Conservation (phyloP, 2,113 vertebrate species). For the Callithrix jacchus region DNA sequence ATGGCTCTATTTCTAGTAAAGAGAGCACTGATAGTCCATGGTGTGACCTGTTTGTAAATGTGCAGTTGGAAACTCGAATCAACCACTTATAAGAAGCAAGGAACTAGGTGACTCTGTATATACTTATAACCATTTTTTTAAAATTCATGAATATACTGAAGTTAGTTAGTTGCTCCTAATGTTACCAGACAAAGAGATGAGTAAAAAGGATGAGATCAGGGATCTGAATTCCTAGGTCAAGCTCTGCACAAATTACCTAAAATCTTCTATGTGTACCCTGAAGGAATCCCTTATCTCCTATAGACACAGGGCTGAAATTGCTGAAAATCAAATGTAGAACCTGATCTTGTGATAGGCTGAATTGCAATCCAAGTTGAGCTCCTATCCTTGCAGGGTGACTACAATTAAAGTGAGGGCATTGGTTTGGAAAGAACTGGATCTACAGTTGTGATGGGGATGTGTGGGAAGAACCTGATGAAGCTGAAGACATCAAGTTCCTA, state of each 20-base stretch:
- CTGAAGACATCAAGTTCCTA: not conserved
- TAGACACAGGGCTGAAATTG: not conserved
- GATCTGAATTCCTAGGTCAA: not conserved
- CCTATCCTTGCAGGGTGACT: not conserved
- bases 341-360: not conserved
- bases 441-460: not conserved
- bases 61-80: not conserved
- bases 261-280: not conserved
- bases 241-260: not conserved
- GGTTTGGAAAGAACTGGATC: not conserved
- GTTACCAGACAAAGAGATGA: not conserved
- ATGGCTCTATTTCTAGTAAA: not conserved
- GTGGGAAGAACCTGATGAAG: not conserved
- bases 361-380: not conserved
- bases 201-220: not conserved
- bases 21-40: not conserved
- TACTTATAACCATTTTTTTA: not conserved
- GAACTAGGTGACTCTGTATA: not conserved
- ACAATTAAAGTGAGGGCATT: not conserved
- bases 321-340: not conserved
- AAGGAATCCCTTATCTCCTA: not conserved
- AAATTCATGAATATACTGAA: not conserved
- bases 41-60: not conserved
- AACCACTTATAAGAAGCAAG: not conserved
- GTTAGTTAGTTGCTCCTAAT: not conserved